Percentiles rank a stretch among this genome's conserved stretches.
These are phyloP conservation scores for Ceratotherium simum DNA, from an alignment of 2,113 vertebrate species.

Conservation along the genomic window DNA sequence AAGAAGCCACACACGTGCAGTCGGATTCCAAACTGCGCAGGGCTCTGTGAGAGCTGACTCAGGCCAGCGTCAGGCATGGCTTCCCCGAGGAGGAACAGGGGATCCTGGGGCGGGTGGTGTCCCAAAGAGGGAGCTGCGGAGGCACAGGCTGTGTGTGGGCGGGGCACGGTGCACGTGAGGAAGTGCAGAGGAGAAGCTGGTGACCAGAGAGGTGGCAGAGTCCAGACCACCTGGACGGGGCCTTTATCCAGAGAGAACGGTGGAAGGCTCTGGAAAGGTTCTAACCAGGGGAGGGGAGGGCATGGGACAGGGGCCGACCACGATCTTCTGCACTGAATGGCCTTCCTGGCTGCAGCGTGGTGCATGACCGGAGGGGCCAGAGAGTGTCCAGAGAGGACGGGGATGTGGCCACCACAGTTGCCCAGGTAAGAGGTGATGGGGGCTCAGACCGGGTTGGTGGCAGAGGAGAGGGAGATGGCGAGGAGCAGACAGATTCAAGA, in stretches of 20 bases:
- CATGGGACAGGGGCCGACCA: background rate
- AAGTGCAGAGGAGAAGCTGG: too few species aligned
- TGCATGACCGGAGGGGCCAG: too few species aligned
- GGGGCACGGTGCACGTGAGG: accelerated
- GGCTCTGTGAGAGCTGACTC: background rate
- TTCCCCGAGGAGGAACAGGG: background rate
- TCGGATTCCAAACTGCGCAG: background rate
- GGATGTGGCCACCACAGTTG: accelerated
- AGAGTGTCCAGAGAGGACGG: background rate
- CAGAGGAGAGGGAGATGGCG: accelerated
- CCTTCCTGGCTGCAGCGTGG: background rate
- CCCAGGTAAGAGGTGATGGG: accelerated
- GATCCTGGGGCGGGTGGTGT: too few species aligned
- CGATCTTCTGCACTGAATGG: background rate
- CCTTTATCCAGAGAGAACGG: background rate
- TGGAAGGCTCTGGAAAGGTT: background rate
- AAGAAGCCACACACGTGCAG: accelerated
- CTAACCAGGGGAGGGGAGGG: background rate
- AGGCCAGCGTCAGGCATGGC: background rate
- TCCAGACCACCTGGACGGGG: background rate
- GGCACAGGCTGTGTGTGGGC: too few species aligned
- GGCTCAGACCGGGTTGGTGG: too few species aligned
- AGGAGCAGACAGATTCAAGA: background rate
- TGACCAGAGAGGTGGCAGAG: background rate
- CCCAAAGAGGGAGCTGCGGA: too few species aligned